A percentile compares a stretch with the other conserved stretches of the same genome.
phyloP scores from a whole-genome alignment of 2,113 vertebrate genomes.

The Pseudorectes ferrugineus region DNA sequence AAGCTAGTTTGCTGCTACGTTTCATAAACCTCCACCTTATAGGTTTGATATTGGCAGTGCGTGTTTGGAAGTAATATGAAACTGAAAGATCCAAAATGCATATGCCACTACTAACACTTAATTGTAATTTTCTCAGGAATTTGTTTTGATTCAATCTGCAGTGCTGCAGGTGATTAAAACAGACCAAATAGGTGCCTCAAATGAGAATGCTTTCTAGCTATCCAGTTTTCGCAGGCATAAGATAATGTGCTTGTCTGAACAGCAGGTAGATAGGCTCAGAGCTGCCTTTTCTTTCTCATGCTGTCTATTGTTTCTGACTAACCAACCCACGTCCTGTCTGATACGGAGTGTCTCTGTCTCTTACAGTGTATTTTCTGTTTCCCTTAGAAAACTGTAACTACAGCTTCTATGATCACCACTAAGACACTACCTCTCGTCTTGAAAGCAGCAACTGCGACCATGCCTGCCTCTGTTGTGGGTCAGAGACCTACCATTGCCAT shows the following conservation, averaged over 20 bases:
- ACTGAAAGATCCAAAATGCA: not conserved
- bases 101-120: not conserved
- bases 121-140: not conserved
- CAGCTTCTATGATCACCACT: conserved; percentile 93
- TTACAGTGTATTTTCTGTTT: conserved; percentile 71
- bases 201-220: not conserved
- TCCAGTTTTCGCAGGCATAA: not conserved
- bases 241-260: not conserved
- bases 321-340: conserved; percentile 42
- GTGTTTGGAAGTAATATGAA: not conserved
- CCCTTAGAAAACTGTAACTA: conserved; percentile 90
- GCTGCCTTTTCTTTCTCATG: conserved; percentile 41
- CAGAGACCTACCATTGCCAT: conserved; percentile 93
- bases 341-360: conserved; percentile 35
- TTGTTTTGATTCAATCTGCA: not conserved
- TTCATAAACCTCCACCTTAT: not conserved
- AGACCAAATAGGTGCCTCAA: not conserved
- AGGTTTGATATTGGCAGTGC: not conserved
- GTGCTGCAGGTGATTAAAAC: not conserved
- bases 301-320: conserved; percentile 34
- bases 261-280: conserved; percentile 3
- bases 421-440: conserved; percentile 99
- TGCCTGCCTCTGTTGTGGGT: conserved; percentile 87
- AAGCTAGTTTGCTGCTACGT: not conserved
- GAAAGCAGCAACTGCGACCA: conserved; percentile 91